phyloP scores from a whole-genome alignment of 2,888 invertebrate genomes.

The Dioctria rufipes region DNA sequence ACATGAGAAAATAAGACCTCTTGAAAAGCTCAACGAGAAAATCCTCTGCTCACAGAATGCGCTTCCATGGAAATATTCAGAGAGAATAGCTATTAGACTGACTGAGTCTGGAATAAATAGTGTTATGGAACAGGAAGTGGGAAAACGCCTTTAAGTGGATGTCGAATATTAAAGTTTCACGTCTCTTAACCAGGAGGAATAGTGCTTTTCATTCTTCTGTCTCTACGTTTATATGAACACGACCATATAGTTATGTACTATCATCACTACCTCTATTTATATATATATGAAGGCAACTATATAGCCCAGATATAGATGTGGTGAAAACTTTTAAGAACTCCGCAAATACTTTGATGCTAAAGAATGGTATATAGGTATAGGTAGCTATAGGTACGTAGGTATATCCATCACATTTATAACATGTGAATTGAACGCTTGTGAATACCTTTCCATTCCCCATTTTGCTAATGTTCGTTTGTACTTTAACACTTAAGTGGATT shows the following conservation, averaged over 20 bases:
- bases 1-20: constrained; percentile 6
- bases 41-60: too few relatives aligned
- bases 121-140: neutral
- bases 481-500: constrained; percentile 14
- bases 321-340: constrained; percentile 21
- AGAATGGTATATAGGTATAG: neutral
- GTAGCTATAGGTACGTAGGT: neutral
- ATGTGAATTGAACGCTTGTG: neutral
- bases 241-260: neutral
- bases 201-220: neutral
- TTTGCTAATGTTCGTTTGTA: constrained; percentile 28
- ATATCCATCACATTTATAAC: too few relatives aligned
- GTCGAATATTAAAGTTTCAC: constrained; percentile 28
- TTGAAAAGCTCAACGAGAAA: neutral
- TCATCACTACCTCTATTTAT: neutral
- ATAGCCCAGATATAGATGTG: constrained; percentile 18
- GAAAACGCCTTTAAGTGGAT: constrained; percentile 2
- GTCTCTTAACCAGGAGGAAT: neutral
- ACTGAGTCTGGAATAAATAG: too few relatives aligned
- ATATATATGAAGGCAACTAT: neutral
- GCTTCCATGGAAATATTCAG: too few relatives aligned
- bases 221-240: neutral
- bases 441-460: constrained; percentile 1
- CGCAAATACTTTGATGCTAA: constrained; percentile 9
- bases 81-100: too few relatives aligned